A percentile compares a stretch with the other conserved stretches of the same genome.
phyloP scores from a whole-genome alignment of 2,113 vertebrate species.

The Stegostoma tigrinum region DNA sequence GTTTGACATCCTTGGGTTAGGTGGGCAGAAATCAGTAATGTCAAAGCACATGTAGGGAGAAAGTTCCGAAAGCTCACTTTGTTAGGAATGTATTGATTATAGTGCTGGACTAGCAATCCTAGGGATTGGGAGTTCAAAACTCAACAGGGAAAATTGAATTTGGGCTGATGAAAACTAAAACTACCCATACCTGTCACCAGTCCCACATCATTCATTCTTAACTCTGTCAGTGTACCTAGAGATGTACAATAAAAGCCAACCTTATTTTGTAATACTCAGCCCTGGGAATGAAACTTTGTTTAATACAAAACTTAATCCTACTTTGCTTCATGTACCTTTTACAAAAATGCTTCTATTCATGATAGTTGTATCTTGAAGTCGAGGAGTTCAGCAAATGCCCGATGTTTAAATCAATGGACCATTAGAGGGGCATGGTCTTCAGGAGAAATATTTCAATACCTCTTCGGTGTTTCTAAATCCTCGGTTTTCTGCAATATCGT shows the following conservation, averaged over 20 bases:
- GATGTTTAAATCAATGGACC: background rate
- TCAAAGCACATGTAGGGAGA: background rate
- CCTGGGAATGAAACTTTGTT: background rate
- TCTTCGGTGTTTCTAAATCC: background rate
- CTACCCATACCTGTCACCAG: background rate
- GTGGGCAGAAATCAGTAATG: background rate
- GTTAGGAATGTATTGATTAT: background rate
- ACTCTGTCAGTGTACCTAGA: background rate
- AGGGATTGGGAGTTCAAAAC: background rate
- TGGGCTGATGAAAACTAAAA: background rate
- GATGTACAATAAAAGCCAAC: background rate
- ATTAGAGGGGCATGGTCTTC: background rate
- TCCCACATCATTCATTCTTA: background rate
- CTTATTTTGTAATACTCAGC: no score
- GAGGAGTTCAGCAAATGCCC: background rate
- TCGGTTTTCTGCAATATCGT: background rate
- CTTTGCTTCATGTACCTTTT: background rate
- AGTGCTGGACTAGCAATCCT: background rate
- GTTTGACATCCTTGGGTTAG: background rate
- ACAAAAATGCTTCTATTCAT: background rate
- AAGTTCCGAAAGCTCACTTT: background rate
- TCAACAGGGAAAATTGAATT: background rate
- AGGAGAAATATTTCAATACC: background rate
- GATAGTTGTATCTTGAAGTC: no score
- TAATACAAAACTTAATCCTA: background rate